A percentile compares a stretch with the other conserved stretches of the same genome.
Conservation (phyloP, 2,888 invertebrate genomes). For the Aromia moschata region DNA sequence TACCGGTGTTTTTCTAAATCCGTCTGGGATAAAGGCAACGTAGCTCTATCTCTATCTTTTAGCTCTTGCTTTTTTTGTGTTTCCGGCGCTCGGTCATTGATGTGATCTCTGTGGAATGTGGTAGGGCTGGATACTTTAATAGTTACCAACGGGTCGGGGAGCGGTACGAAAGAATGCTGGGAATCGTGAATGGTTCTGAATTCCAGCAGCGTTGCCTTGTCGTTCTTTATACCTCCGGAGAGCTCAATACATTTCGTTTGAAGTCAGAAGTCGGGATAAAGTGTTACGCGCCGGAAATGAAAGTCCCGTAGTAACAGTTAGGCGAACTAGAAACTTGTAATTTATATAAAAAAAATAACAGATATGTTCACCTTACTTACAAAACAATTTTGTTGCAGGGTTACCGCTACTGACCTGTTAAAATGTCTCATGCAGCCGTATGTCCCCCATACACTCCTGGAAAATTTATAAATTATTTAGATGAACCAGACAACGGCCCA, state of each 20-base stretch:
- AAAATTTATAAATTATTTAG: conserved; percentile 8
- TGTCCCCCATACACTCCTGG: conserved; percentile 1
- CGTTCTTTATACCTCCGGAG: conserved; percentile 36
- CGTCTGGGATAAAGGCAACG: conserved; percentile 49
- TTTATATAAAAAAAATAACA: neutral
- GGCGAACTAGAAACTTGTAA: conserved; percentile 3
- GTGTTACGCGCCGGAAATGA: conserved; percentile 26
- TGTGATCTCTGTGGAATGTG: conserved; percentile 64
- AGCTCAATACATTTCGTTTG: conserved; percentile 40
- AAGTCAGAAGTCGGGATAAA: conserved; percentile 9
- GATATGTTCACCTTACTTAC: neutral
- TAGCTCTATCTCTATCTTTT: conserved; percentile 50
- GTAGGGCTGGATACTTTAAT: conserved; percentile 57
- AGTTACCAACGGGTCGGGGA: conserved; percentile 50
- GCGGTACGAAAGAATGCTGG: conserved; percentile 60
- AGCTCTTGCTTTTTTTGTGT: conserved; percentile 53
- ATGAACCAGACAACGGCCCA: conserved; percentile 51
- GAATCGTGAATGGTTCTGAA: conserved; percentile 63
- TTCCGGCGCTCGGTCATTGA: conserved; percentile 64
- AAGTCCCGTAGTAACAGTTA: conserved; percentile 29
- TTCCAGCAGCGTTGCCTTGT: conserved; percentile 54
- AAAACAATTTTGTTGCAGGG: conserved; percentile 40
- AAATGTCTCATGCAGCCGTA: conserved; percentile 29
- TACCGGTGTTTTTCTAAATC: conserved; percentile 46
- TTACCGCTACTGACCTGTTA: conserved; percentile 33